A percentile compares a stretch with the other conserved stretches of the same genome.
phyloP scores from a whole-genome alignment of 2,888 invertebrate genomes.

The Charanyca ferruginea region DNA sequence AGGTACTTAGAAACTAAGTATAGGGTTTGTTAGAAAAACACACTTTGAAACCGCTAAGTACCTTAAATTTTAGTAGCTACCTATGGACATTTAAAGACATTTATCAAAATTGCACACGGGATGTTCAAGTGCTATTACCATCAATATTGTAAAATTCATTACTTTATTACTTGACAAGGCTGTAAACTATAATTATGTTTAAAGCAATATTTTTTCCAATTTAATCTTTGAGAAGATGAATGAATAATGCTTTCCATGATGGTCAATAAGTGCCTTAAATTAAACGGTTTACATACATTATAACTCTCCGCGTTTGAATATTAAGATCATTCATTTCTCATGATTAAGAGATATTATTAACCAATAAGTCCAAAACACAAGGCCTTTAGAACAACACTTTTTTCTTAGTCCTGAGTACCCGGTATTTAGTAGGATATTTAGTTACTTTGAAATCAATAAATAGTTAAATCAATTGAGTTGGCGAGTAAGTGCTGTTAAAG shows the following conservation, averaged over 20 bases:
- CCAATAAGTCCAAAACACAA: too few species aligned
- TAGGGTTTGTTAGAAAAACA: too few species aligned
- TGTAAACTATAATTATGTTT: conserved; percentile 55
- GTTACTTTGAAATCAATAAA: too few species aligned
- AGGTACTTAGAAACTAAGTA: too few species aligned
- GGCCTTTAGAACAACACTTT: too few species aligned
- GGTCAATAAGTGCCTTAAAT: conserved; percentile 33
- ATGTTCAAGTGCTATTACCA: conserved; percentile 34
- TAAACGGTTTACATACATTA: conserved; percentile 41
- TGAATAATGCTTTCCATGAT: conserved; percentile 22
- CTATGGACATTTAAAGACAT: conserved; percentile 27
- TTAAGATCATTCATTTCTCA: neutral
- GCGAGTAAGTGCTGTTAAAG: too few species aligned
- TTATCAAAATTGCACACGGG: conserved; percentile 44
- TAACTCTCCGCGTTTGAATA: neutral
- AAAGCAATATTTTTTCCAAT: conserved; percentile 34
- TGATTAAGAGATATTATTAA: too few species aligned
- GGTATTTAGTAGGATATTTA: too few species aligned
- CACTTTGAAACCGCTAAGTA: too few species aligned
- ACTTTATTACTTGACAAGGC: conserved; percentile 58
- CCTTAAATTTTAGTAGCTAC: neutral
- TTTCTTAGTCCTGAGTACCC: too few species aligned
- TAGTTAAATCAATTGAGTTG: too few species aligned
- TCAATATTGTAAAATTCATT: conserved; percentile 53
- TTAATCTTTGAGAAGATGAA: conserved; percentile 37